Base-by-base conservation (phyloP, 2,888 invertebrate species). In the Cheilosia grossa region DNA sequence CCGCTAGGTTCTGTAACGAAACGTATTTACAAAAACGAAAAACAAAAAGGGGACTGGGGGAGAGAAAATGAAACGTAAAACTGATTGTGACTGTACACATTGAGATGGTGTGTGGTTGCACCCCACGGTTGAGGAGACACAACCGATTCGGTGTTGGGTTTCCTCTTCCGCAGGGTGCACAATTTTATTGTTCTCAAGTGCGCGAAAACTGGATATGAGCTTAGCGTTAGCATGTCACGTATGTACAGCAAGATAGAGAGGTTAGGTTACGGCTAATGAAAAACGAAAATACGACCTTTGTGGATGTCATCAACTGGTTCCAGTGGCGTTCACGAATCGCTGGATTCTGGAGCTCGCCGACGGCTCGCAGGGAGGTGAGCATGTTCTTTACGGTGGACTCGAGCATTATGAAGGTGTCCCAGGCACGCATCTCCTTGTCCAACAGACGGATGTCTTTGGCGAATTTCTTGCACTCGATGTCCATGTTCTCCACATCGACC, bases 401-500 rank as follows among this genome's bases (percentile, higher is more conserved):
- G 58, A 98, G 93, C 63, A 95, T 96, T 0, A 95, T 93, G 90
- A 97, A 99, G 0, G 97, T 96, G 89, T 98, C 97, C 99, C 98
- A 99, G 82, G 93, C 93, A 88, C 98, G 94, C 97, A 98, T 98
- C 93, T 99, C 99, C 90, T 99, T 99, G 90, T 99, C 98, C 88
- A 99, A 91, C 67, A 96, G 94, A 89, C 97, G 93, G 75, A 98
- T 96, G 91, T 98, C 98, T 92, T 99, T 98, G 2, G 98, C 97
- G 92, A 99, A 99, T 91, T 98, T 98, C 91, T 99, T 99, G 92
- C 98, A 98, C 92, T 99, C 98, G 88, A 98, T 97, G 90, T 99
- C 99, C 98, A 99, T 98, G 89, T 98, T 98, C 92, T 99, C 99
- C 49, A 98, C 98, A 90, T 99, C 98, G 82, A 99, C 98, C 91